A percentile compares a stretch with the other conserved stretches of the same genome.
phyloP scores from a whole-genome alignment of 2,888 invertebrate species.

The Eupithecia vulgata region DNA sequence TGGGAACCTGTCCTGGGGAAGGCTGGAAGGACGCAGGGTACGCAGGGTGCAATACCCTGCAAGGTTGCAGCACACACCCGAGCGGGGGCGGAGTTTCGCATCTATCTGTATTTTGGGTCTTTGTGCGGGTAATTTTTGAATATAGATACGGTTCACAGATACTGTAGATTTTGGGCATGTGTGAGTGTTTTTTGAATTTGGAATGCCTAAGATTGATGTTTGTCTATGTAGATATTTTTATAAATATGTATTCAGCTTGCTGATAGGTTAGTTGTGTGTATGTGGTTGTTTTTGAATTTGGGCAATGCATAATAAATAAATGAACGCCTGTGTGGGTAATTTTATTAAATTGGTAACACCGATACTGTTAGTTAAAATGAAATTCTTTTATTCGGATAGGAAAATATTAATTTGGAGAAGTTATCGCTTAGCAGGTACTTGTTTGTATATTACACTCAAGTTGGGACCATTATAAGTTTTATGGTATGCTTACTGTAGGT shows the following conservation, averaged over 20 bases:
- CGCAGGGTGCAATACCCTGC: slow-evolving; percentile 35
- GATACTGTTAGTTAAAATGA: too few species aligned
- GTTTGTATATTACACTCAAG: too few species aligned
- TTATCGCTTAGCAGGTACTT: too few species aligned
- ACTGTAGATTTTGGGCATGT: not conserved
- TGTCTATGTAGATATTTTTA: not conserved
- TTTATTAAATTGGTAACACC: not conserved
- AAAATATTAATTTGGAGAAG: not conserved
- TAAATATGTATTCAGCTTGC: not conserved
- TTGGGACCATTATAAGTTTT: not conserved
- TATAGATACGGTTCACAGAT: slow-evolving; percentile 1
- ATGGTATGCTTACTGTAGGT: not conserved
- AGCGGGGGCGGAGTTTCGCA: slow-evolving; percentile 20
- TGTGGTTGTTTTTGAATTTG: not conserved
- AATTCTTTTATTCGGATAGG: not conserved
- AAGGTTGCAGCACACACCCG: slow-evolving; percentile 25
- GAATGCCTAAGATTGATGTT: not conserved
- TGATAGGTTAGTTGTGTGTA: not conserved
- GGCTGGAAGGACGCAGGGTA: slow-evolving; percentile 24
- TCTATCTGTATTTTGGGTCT: not conserved
- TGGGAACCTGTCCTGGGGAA: slow-evolving; percentile 22
- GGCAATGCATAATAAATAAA: not conserved
- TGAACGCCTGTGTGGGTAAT: not conserved
- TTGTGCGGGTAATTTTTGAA: not conserved
- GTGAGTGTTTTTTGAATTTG: not conserved